These are phyloP conservation scores for Geotrypetes seraphini DNA, from an alignment of 2,797 vertebrate species.

Conservation along the genomic window DNA sequence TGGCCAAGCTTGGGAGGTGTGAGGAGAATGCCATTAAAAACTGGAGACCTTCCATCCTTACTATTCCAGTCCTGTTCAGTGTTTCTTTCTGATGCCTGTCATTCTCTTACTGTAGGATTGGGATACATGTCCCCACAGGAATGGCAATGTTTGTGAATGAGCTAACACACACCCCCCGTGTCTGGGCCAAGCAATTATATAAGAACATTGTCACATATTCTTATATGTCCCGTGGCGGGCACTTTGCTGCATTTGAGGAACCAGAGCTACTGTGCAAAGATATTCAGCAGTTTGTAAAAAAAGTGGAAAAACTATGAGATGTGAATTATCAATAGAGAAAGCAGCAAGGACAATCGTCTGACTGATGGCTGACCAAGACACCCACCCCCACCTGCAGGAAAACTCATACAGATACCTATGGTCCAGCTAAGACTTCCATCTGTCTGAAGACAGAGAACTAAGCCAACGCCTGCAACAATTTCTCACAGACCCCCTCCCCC, in stretches of 20 bases:
- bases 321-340: not conserved
- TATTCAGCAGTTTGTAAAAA: constrained; percentile 61
- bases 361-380: too few relatives aligned
- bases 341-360: not conserved
- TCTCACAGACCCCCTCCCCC: too few relatives aligned
- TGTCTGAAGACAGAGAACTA: too few relatives aligned
- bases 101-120: constrained; percentile 35
- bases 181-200: constrained; percentile 49
- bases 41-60: too few relatives aligned
- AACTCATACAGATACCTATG: too few relatives aligned
- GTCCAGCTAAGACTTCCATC: too few relatives aligned
- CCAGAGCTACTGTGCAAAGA: constrained; percentile 67
- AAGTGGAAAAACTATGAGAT: constrained; percentile 53
- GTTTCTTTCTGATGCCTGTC: too few relatives aligned
- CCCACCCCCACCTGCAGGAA: too few relatives aligned
- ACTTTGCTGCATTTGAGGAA: constrained; percentile 80
- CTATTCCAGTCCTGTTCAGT: too few relatives aligned
- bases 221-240: constrained; percentile 69
- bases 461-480: too few relatives aligned
- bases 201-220: constrained; percentile 59
- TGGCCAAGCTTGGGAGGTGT: too few relatives aligned
- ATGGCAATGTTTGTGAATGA: constrained; percentile 72
- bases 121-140: constrained; percentile 62
- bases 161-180: constrained; percentile 49
- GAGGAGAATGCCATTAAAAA: too few relatives aligned